These are phyloP conservation scores for Pachypsylla venusta DNA, from an alignment of 1,140 invertebrate genomes.

Conservation along the genomic window DNA sequence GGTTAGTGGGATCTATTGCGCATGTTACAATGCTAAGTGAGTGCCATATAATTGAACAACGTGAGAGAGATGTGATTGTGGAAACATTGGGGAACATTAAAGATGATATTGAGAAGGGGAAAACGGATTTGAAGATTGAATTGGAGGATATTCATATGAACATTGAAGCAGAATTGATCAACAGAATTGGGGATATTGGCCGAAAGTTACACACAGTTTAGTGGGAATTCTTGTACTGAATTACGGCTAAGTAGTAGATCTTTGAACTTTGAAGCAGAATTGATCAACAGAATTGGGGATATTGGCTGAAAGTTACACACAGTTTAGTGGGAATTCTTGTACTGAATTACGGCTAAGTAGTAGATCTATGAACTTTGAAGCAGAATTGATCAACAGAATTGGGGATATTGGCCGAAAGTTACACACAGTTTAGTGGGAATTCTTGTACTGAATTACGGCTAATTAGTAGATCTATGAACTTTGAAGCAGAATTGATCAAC, in stretches of 20 bases:
- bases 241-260: no score
- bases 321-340: no score
- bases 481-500: constrained; percentile 9
- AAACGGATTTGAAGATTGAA: not conserved
- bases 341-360: no score
- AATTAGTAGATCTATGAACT: no score
- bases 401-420: constrained; percentile 41
- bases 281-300: constrained; percentile 28
- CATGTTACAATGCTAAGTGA: constrained; percentile 4
- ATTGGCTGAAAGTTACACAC: constrained; percentile 52
- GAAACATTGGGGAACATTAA: not conserved
- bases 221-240: no score
- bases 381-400: constrained; percentile 20
- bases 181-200: constrained; percentile 31
- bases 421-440: constrained; percentile 46
- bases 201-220: constrained; percentile 51
- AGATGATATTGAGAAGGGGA: not conserved
- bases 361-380: constrained; percentile 8
- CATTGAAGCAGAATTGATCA: constrained; percentile 9
- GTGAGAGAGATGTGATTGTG: not conserved
- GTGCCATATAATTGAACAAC: not conserved
- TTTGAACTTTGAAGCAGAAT: not conserved
- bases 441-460: no score
- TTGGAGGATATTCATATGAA: constrained; percentile 15
- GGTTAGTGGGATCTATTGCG: not conserved